Conservation (phyloP, 1,140 invertebrate species). For the Cotesia typhae region DNA sequence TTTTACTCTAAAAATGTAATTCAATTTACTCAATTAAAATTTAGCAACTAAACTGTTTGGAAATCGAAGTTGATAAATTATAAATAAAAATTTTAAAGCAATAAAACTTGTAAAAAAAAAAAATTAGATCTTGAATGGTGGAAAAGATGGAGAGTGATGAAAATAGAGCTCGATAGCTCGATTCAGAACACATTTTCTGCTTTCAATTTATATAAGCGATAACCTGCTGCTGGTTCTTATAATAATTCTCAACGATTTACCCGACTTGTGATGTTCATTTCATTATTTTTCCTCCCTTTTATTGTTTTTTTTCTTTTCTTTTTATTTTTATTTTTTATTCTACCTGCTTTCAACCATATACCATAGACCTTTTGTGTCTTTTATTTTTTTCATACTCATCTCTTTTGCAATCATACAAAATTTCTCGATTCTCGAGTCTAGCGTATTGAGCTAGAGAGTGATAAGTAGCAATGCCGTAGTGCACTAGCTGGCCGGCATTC, state of each 20-base stretch:
- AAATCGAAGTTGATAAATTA: not conserved
- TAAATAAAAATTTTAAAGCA: conserved; percentile 2
- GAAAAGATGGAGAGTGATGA: conserved; percentile 12
- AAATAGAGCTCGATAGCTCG: not conserved
- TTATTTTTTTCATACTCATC: conserved; percentile 11
- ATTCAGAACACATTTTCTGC: conserved; percentile 6
- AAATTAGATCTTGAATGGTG: not conserved
- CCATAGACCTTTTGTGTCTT: conserved; percentile 12
- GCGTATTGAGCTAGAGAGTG: conserved; percentile 54
- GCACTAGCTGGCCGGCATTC: conserved; percentile 53
- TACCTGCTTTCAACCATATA: conserved; percentile 20
- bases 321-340: conserved; percentile 39
- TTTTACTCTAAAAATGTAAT: too few relatives aligned
- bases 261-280: conserved; percentile 62
- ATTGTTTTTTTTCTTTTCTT: conserved; percentile 40
- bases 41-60: too few relatives aligned
- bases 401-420: conserved; percentile 31
- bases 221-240: conserved; percentile 52
- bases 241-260: conserved; percentile 62
- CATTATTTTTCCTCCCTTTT: conserved; percentile 61
- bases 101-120: conserved; percentile 19
- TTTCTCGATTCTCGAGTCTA: conserved; percentile 28
- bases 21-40: too few relatives aligned
- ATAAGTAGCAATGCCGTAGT: conserved; percentile 63
- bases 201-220: conserved; percentile 59